Evolutionary conservation across 1,140 invertebrate genomes (phyloP).

Genomic region (Sitophilus oryzae): DNA sequence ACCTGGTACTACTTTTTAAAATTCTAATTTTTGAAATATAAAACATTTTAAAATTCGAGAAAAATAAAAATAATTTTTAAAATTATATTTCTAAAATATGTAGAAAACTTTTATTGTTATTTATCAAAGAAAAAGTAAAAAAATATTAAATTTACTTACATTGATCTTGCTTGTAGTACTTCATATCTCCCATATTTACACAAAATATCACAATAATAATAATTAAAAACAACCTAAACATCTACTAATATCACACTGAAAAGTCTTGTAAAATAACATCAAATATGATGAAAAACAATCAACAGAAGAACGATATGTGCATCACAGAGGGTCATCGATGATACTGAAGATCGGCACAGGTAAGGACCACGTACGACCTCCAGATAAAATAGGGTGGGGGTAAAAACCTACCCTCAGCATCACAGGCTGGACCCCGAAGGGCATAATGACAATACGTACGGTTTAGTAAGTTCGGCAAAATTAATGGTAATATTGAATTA

Average conservation of each 20-base stretch:
- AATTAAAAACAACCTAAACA: neutral
- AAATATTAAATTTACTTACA: neutral
- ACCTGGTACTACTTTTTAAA: neutral
- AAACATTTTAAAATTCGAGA: neutral
- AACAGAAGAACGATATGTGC: no score
- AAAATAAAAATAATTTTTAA: neutral
- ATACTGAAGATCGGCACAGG: constrained; percentile 20
- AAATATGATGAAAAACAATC: no score
- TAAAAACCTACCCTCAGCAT: constrained; percentile 16
- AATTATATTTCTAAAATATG: neutral
- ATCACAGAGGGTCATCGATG: constrained; percentile 5
- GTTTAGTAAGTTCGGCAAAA: constrained; percentile 20
- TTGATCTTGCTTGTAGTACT: neutral
- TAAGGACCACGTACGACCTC: constrained; percentile 2
- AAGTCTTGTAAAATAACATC: no score
- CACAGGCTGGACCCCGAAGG: constrained; percentile 18
- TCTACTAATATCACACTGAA: neutral
- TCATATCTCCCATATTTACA: neutral
- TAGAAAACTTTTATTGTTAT: neutral
- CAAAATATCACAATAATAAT: neutral
- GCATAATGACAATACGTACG: constrained; percentile 18
- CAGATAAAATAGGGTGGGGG: constrained; percentile 4
- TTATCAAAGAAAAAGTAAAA: no score
- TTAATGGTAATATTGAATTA: constrained; percentile 18
- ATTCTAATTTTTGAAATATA: neutral